Conservation (phyloP, 1,140 invertebrate genomes). For the Zaprionus ghesquierei region DNA sequence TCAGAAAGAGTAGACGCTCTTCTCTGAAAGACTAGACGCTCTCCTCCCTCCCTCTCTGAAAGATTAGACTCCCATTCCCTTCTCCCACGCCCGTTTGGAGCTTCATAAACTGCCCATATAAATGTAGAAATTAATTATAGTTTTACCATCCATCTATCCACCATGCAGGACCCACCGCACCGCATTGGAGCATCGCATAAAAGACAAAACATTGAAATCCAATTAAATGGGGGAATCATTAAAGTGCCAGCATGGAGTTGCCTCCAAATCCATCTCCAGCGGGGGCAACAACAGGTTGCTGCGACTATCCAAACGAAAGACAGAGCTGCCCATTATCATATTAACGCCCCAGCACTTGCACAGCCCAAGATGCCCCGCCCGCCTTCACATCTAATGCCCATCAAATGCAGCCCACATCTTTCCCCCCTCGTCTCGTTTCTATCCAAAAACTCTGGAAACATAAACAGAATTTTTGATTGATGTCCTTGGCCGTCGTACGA, state of each 20-base stretch:
- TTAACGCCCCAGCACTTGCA: constrained; percentile 55
- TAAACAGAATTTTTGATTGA: constrained; percentile 62
- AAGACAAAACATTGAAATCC: constrained; percentile 72
- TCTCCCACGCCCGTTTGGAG: constrained; percentile 29
- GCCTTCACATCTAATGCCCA: constrained; percentile 36
- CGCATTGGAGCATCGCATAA: constrained; percentile 11
- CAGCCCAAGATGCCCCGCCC: not conserved
- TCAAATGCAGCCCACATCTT: constrained; percentile 33
- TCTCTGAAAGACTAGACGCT: not conserved
- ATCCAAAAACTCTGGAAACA: constrained; percentile 18
- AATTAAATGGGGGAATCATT: constrained; percentile 69
- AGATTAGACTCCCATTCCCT: not conserved
- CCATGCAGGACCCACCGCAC: constrained; percentile 54
- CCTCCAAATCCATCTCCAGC: constrained; percentile 54
- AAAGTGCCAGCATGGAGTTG: constrained; percentile 68
- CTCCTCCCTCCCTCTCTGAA: not conserved
- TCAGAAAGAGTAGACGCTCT: not conserved
- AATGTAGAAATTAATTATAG: constrained; percentile 78
- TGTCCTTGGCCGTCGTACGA: constrained; percentile 72
- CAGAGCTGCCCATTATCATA: constrained; percentile 75
- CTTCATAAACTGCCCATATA: constrained; percentile 75
- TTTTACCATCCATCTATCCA: constrained; percentile 58
- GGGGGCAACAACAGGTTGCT: constrained; percentile 55
- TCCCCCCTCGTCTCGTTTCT: not conserved
- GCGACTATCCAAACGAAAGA: constrained; percentile 1